These are phyloP conservation scores for Drosophila truncata DNA, from an alignment of 1,140 invertebrate species.

Conservation along the genomic window DNA sequence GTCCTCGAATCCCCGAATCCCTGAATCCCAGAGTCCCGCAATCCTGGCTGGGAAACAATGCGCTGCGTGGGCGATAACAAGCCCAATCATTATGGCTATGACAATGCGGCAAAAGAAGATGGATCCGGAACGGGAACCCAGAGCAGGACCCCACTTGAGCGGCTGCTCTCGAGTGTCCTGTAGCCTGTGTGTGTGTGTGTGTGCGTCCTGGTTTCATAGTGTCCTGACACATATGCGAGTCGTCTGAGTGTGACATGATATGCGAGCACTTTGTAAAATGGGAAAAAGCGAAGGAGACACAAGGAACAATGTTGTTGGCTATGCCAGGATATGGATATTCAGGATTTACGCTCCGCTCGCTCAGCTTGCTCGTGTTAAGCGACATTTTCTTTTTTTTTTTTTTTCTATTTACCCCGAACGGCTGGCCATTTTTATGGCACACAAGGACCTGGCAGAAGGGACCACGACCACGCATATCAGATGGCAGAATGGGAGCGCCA, in stretches of 20 bases:
- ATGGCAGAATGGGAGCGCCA: slow-evolving; percentile 67
- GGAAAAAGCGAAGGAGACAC: slow-evolving; percentile 54
- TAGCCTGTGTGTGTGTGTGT: no score
- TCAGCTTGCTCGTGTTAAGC: slow-evolving; percentile 46
- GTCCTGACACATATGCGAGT: slow-evolving; percentile 79
- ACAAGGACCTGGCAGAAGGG: slow-evolving; percentile 35
- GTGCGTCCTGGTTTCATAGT: slow-evolving; percentile 45
- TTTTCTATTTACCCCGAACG: slow-evolving; percentile 64
- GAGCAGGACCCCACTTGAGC: slow-evolving; percentile 50
- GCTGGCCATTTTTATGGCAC: slow-evolving; percentile 70
- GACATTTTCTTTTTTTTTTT: slow-evolving; percentile 76
- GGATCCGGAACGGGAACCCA: slow-evolving; percentile 23
- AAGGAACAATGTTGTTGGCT: slow-evolving; percentile 66
- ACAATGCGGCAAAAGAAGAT: slow-evolving; percentile 52
- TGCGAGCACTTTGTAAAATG: slow-evolving; percentile 84
- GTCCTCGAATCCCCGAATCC: slow-evolving; percentile 38
- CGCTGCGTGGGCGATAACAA: slow-evolving; percentile 77
- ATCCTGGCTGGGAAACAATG: slow-evolving; percentile 62
- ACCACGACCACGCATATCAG: slow-evolving; percentile 68
- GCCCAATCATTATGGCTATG: slow-evolving; percentile 79
- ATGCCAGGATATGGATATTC: slow-evolving; percentile 65
- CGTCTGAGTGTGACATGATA: slow-evolving; percentile 84
- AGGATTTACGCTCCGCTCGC: slow-evolving; percentile 69
- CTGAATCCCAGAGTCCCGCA: slow-evolving; percentile 17
- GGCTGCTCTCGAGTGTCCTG: slow-evolving; percentile 53